These are phyloP conservation scores for Gandaritis pyraliata DNA, from an alignment of 2,888 invertebrate genomes.

Conservation along the genomic window DNA sequence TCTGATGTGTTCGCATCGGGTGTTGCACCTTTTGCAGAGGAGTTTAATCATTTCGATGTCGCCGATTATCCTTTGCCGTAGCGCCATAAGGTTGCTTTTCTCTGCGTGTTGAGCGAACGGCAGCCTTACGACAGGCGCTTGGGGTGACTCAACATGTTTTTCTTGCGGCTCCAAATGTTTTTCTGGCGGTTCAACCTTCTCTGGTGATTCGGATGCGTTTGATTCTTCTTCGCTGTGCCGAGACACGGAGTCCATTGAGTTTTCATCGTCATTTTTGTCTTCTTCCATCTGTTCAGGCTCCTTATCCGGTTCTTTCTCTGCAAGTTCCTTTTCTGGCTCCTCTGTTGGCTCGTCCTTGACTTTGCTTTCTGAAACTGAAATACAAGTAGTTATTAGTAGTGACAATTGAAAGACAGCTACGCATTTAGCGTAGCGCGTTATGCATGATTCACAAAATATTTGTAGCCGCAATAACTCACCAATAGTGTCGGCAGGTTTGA, in stretches of 20 bases:
- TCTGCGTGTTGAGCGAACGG: conserved; percentile 70
- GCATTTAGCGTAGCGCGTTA: too few relatives aligned
- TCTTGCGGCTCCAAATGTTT: conserved; percentile 18
- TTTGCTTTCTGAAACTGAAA: conserved; percentile 52
- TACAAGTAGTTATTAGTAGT: too few relatives aligned
- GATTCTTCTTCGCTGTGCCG: conserved; percentile 51
- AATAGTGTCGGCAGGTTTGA: conserved; percentile 45
- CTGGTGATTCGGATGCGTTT: conserved; percentile 52
- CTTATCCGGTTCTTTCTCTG: conserved; percentile 18
- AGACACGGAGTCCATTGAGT: conserved; percentile 44
- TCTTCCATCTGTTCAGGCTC: conserved; percentile 35
- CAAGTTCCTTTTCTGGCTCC: neutral
- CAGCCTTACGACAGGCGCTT: conserved; percentile 46
- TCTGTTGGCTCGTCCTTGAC: conserved; percentile 36
- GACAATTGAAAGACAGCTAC: too few relatives aligned
- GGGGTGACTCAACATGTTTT: conserved; percentile 11
- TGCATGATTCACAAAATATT: neutral
- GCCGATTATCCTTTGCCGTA: conserved; percentile 64
- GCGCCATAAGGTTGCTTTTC: conserved; percentile 69
- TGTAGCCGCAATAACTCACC: conserved; percentile 33
- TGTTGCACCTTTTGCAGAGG: conserved; percentile 82
- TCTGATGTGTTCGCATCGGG: conserved; percentile 72
- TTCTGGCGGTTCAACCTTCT: conserved; percentile 41
- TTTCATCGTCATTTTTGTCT: conserved; percentile 45
- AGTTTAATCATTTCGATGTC: conserved; percentile 73